A percentile compares a stretch with the other conserved stretches of the same genome.
Evolutionary conservation across 2,888 invertebrate species (phyloP).

Genomic region (Dicycla oo): DNA sequence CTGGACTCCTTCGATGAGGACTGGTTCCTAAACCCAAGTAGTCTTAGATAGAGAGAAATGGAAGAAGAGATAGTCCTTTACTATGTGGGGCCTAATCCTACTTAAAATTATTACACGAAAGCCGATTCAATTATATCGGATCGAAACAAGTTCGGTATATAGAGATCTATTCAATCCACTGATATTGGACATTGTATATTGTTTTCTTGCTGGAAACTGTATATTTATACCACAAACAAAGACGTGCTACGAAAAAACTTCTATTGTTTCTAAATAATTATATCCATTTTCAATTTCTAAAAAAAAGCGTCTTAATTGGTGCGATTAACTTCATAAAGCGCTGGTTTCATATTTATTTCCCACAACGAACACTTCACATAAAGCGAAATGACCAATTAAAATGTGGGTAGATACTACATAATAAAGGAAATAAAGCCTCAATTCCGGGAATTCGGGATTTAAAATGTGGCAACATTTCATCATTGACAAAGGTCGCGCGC

Average conservation of each 20-base stretch:
- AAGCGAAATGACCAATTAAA: slow-evolving; percentile 41
- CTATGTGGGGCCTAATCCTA: too few species aligned
- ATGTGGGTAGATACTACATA: slow-evolving; percentile 24
- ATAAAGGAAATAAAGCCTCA: slow-evolving; percentile 48
- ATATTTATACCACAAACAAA: not conserved
- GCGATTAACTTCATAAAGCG: slow-evolving; percentile 11
- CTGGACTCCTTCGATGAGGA: not conserved
- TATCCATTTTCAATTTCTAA: too few species aligned
- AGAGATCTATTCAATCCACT: slow-evolving; percentile 17
- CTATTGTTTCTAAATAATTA: slow-evolving; percentile 29
- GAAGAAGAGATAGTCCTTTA: not conserved
- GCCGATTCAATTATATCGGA: not conserved
- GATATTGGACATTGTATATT: slow-evolving; percentile 44
- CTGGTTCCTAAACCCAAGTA: too few species aligned
- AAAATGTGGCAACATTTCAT: slow-evolving; percentile 67
- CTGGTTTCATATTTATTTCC: slow-evolving; percentile 29
- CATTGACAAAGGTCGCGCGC: slow-evolving; percentile 71
- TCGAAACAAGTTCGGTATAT: slow-evolving; percentile 16
- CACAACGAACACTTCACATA: slow-evolving; percentile 14
- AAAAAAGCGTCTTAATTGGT: too few species aligned
- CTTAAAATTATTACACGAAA: too few species aligned
- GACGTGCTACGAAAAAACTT: not conserved
- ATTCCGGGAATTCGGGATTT: slow-evolving; percentile 50
- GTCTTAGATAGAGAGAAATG: not conserved
- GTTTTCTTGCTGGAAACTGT: slow-evolving; percentile 1